These are phyloP conservation scores for Muscicapa adusta DNA, from an alignment of 2,113 vertebrate genomes.

Conservation along the genomic window DNA sequence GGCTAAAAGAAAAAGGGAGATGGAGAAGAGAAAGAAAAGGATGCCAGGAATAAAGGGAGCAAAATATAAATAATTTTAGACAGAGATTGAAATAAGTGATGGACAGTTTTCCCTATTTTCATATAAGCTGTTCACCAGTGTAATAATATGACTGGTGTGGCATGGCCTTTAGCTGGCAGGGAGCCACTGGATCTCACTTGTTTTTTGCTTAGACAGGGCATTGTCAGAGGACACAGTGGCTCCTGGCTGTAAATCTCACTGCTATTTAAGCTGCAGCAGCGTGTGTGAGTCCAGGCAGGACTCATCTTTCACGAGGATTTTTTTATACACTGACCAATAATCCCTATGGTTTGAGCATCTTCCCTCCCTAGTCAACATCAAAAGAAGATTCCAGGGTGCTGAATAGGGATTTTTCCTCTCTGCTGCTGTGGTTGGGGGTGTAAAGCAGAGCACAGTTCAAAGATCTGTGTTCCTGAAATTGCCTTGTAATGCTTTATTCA, in stretches of 20 bases:
- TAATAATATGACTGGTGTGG: slow-evolving; percentile 7
- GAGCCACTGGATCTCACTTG: background rate
- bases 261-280: slow-evolving; percentile 44
- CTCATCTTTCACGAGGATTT: slow-evolving; percentile 11
- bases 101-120: background rate
- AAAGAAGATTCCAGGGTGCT: background rate
- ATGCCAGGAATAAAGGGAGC: background rate
- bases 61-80: background rate
- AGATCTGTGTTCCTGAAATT: background rate
- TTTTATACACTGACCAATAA: slow-evolving; percentile 28
- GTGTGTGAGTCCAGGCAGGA: background rate
- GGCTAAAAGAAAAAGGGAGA: background rate
- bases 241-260: slow-evolving; percentile 28
- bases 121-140: slow-evolving; percentile 35
- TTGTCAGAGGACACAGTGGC: slow-evolving; percentile 28
- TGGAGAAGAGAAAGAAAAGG: background rate
- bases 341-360: background rate
- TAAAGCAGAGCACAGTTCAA: slow-evolving; percentile 6
- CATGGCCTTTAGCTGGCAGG: slow-evolving; percentile 54
- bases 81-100: background rate
- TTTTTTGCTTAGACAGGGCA: slow-evolving; percentile 15
- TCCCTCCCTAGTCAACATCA: slow-evolving; percentile 16
- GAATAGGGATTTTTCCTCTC: slow-evolving; percentile 20
- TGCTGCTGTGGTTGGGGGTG: background rate
- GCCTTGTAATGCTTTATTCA: slow-evolving; percentile 50